These are phyloP conservation scores for Acridotheres tristis DNA, from an alignment of 2,797 vertebrate genomes.

Conservation along the genomic window DNA sequence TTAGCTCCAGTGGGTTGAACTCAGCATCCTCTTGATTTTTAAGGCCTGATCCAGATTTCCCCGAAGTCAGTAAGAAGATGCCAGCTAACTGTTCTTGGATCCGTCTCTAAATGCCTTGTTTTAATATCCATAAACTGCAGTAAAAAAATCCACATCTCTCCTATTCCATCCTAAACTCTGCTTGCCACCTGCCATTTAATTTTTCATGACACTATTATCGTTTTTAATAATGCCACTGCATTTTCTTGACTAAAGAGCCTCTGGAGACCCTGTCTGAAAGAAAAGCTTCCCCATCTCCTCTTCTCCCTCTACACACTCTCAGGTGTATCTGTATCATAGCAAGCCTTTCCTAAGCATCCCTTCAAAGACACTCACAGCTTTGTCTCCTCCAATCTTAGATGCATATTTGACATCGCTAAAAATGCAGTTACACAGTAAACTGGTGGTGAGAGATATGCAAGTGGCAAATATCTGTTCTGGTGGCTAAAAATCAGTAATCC, in stretches of 20 bases:
- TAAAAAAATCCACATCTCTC: background rate
- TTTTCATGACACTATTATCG: background rate
- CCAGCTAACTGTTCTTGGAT: background rate
- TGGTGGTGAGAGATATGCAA: background rate
- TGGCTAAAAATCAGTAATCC: background rate
- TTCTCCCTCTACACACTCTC: background rate
- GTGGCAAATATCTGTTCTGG: background rate
- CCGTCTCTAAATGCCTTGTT: background rate
- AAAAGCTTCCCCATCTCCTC: background rate
- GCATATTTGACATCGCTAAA: slow-evolving; percentile 16
- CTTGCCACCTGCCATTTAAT: slow-evolving; percentile 34
- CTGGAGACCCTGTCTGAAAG: slow-evolving; percentile 20
- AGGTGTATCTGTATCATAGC: slow-evolving; percentile 12
- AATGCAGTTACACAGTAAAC: background rate
- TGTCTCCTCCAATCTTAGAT: slow-evolving; percentile 4
- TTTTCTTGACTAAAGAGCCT: slow-evolving; percentile 40
- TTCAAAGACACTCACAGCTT: slow-evolving; percentile 36
- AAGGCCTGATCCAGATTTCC: background rate
- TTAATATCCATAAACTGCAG: background rate
- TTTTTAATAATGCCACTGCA: slow-evolving; percentile 38
- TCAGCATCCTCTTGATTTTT: background rate
- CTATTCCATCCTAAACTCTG: background rate
- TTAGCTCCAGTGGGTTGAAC: background rate
- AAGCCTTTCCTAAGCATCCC: slow-evolving; percentile 27
- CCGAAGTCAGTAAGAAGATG: background rate